phyloP scores from a whole-genome alignment of 1,140 invertebrate species.

The Rhopalosiphum maidis region DNA sequence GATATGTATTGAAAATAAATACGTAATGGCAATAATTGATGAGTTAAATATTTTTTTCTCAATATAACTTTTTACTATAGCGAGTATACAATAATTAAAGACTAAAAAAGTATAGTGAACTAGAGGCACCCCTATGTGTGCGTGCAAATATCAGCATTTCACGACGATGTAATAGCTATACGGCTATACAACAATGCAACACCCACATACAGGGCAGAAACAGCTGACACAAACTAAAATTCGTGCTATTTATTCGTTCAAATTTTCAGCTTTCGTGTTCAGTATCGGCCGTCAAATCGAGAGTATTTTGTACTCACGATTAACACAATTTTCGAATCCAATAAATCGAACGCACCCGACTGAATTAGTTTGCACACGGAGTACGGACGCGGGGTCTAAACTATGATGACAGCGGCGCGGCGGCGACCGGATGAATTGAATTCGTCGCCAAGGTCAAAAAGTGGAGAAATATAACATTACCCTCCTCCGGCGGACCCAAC shows the following conservation, averaged over 20 bases:
- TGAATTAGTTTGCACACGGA: neutral
- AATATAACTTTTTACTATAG: accelerated
- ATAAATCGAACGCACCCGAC: neutral
- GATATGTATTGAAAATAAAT: neutral
- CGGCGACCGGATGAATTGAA: conserved; percentile 49
- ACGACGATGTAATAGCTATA: neutral
- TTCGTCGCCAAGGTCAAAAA: conserved; percentile 46
- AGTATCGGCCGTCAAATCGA: neutral
- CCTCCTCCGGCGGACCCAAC: neutral
- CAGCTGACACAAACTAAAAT: too few species aligned
- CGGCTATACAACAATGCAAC: neutral
- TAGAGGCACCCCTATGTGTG: neutral
- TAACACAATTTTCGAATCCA: neutral
- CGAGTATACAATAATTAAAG: neutral
- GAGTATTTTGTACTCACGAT: neutral
- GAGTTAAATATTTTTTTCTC: neutral
- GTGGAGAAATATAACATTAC: conserved; percentile 33
- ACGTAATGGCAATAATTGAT: neutral
- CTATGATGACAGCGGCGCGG: neutral
- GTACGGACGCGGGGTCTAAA: neutral
- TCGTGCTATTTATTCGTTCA: too few species aligned
- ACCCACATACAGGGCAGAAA: too few species aligned
- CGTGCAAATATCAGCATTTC: neutral
- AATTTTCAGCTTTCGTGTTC: neutral
- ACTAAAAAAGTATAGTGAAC: neutral